Conservation (phyloP, 2,888 invertebrate genomes). For the Plutella xylostella region DNA sequence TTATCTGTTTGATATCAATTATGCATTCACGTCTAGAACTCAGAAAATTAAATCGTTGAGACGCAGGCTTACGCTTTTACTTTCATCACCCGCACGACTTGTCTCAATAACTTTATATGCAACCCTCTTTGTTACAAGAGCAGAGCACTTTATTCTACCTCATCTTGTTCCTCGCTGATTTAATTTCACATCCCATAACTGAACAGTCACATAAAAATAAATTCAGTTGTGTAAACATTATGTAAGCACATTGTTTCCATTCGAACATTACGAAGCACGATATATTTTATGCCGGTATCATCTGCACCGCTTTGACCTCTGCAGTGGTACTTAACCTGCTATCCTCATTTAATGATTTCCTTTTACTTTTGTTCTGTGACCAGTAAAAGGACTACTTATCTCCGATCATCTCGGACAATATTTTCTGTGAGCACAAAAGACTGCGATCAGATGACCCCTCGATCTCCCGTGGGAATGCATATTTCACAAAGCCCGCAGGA, state of each 20-base stretch:
- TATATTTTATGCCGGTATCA: not conserved
- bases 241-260: slow-evolving; percentile 1
- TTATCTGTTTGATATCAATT: not conserved
- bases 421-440: slow-evolving; percentile 49
- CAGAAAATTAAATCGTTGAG: slow-evolving; percentile 21
- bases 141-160: slow-evolving; percentile 16
- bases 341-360: not conserved
- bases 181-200: slow-evolving; percentile 25
- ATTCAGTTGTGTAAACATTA: slow-evolving; percentile 7
- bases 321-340: not conserved
- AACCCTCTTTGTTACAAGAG: slow-evolving; percentile 23
- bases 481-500: slow-evolving; percentile 28
- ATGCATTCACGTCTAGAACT: slow-evolving; percentile 4
- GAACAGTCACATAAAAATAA: slow-evolving; percentile 20
- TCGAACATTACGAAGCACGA: not conserved
- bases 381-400: slow-evolving; percentile 10
- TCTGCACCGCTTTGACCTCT: not conserved
- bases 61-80: slow-evolving; percentile 23
- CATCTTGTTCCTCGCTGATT: slow-evolving; percentile 22
- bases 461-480: slow-evolving; percentile 38
- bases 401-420: slow-evolving; percentile 32
- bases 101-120: slow-evolving; percentile 7
- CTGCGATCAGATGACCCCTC: slow-evolving; percentile 47
- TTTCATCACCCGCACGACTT: slow-evolving; percentile 23
- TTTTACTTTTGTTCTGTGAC: slow-evolving; percentile 10